Base-by-base conservation (phyloP, 2,797 vertebrate species). In the Tenualosa thibaudeaui region DNA sequence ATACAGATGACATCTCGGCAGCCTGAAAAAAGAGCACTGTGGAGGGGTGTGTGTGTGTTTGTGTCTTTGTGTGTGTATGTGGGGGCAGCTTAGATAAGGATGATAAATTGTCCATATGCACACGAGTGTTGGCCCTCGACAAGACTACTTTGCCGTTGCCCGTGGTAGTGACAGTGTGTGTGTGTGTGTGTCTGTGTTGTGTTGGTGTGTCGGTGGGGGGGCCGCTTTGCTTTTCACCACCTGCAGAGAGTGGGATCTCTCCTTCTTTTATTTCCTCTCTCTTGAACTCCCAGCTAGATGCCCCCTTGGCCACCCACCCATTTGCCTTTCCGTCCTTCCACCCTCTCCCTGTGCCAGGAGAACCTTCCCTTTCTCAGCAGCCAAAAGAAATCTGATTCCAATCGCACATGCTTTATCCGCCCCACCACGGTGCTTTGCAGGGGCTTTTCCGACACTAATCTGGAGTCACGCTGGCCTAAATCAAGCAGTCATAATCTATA, bases 401-500 rank as follows among this genome's bases (percentile, higher is more conserved):
- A 87, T 83, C 83, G 84, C 13, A 83, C 81, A 85, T 60, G 43
- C 81, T 87, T 82, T 71, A 46, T 86, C 86, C 83, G 37, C 75
- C 75, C 37, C 26, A 86, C 81, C 68, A 58, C 53, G 62, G 78
- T n/a, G 26, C 53, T 85, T 65, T 50, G 65, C 5, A 46, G 75
- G 50, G 9, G 58, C 82, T 75, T 15, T 24, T 40, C 86, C 56
- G 53, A 75, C 37, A 54, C 62, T 85, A 84, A 87, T 84, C 82
- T 84, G 22, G 60, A 84, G 53, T 85, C 81, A 85, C 71, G 81
- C 53, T 81, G 84, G 53, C 84, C 51, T 87, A 85, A 87, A 88
- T 87, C 84, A 87, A 85, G 78, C 68, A 85, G 19, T 81, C 54
- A 17, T 87, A 86, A 86, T 85, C 84, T 56, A 56, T 87, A 90